Base-by-base conservation (phyloP, 2,888 invertebrate species). In the Junonia oenone region DNA sequence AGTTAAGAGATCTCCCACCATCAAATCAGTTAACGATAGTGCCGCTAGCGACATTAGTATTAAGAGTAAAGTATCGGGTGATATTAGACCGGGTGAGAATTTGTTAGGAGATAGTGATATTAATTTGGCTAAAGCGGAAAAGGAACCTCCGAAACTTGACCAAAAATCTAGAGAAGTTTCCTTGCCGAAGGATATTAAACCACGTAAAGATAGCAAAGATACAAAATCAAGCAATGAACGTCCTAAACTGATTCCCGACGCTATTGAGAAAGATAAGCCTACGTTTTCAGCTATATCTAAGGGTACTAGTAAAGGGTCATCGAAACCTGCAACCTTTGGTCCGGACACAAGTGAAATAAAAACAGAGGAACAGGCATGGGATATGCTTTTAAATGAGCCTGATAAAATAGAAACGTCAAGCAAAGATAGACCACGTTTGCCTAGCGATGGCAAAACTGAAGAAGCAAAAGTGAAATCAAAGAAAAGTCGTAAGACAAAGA, bases 301-400 rank as follows among this genome's bases (percentile, higher is more conserved):
- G 37, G 13, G 38, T 6, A 15, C 11, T 9, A 19, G 14, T n/a
- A 53, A 56, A 40, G 48, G 40, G 17, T n/a, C 33, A 9, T 14
- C 54, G 3, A 50, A 55, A 48, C 35, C 35, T 6, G 47, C 55
- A 13, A 13, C 22, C n/a, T 31, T 37, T 43, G 54, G 29, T 35
- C 22, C 17, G 9, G 45, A 46, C n/a, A 45, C 53, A 6, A 43
- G 45, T 35, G 57, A 61, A 15, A 72, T 83, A 5, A 85, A 81
- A 74, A 80, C 79, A 11, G 90, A 89, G 63, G 87, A 88, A 27
- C 87, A 85, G 64, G 86, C 87, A 13, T 89, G 90, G 89, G 85
- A 90, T 61, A 73, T 90, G 76, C 76, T 89, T 45, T 58, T 86
- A 11, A 82, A 71, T 56, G 87, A 88, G 58, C 68, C 83, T 0